These are phyloP conservation scores for Drosophila athabasca DNA, from an alignment of 1,140 invertebrate genomes.

Conservation along the genomic window DNA sequence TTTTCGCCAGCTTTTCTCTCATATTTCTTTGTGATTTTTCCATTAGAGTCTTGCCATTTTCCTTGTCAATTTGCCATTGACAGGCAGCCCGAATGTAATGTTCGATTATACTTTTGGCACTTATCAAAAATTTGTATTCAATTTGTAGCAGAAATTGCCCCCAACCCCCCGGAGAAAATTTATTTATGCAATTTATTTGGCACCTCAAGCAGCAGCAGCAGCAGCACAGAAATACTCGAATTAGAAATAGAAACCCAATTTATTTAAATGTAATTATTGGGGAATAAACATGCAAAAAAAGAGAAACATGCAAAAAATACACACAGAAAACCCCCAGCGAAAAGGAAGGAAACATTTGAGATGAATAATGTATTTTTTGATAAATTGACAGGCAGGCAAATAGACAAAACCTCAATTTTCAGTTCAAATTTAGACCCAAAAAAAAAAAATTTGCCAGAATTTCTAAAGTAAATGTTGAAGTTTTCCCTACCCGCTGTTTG, in stretches of 20 bases:
- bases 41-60: too few species aligned
- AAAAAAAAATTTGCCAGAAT: not conserved
- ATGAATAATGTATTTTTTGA: slow-evolving; percentile 42
- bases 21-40: too few species aligned
- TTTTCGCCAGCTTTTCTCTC: too few species aligned
- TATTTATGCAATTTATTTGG: slow-evolving; percentile 37
- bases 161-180: not conserved
- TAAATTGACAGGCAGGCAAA: slow-evolving; percentile 32
- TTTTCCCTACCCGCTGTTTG: not conserved
- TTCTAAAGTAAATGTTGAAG: not conserved
- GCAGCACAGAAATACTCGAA: slow-evolving; percentile 17
- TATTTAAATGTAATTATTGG: slow-evolving; percentile 31
- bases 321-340: slow-evolving; percentile 1
- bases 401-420: not conserved
- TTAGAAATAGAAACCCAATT: slow-evolving; percentile 12
- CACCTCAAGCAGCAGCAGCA: slow-evolving; percentile 28
- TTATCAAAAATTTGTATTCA: slow-evolving; percentile 15
- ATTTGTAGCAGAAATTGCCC: slow-evolving; percentile 9
- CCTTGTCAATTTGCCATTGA: not conserved
- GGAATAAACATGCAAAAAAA: slow-evolving; percentile 13
- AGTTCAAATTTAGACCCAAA: not conserved
- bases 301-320: slow-evolving; percentile 14
- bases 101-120: not conserved
- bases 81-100: slow-evolving; percentile 3
- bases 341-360: slow-evolving; percentile 22